Percentiles rank a stretch among this genome's conserved stretches.
These are phyloP conservation scores for Neoniphon sammara DNA, from an alignment of 2,797 vertebrate genomes.

Conservation along the genomic window DNA sequence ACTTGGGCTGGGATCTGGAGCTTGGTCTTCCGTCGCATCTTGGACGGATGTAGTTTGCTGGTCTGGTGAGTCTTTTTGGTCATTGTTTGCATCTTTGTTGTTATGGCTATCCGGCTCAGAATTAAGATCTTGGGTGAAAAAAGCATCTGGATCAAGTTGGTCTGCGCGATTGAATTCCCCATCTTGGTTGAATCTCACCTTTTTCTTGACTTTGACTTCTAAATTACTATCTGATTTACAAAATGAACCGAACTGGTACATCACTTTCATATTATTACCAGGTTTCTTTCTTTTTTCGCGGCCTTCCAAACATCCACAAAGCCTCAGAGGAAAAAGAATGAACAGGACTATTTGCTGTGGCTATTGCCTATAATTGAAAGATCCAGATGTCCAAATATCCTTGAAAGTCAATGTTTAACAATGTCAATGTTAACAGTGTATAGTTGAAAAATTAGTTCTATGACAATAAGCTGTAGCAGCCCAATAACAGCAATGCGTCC, in stretches of 20 bases:
- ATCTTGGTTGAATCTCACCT: conserved; percentile 14
- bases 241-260: conserved; percentile 26
- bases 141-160: neutral
- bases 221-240: conserved; percentile 10
- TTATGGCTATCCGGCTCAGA: neutral
- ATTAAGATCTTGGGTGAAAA: neutral
- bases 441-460: neutral
- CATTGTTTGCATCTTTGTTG: neutral
- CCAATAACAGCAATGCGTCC: neutral
- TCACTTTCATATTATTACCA: conserved; percentile 47
- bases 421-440: too few relatives aligned
- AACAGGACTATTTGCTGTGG: conserved; percentile 37
- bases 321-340: conserved; percentile 33
- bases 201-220: conserved; percentile 25
- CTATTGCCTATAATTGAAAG: neutral
- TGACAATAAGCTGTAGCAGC: neutral
- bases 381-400: conserved; percentile 30
- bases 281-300: conserved; percentile 47
- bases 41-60: conserved; percentile 21
- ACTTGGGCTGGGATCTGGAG: conserved; percentile 32
- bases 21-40: conserved; percentile 26
- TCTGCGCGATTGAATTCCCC: neutral
- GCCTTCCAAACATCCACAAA: conserved; percentile 55
- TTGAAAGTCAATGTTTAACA: neutral
- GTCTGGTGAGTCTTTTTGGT: neutral